Percentiles rank a stretch among this genome's conserved stretches.
Conservation (phyloP, 1,140 invertebrate genomes). For the Saccostrea echinata region DNA sequence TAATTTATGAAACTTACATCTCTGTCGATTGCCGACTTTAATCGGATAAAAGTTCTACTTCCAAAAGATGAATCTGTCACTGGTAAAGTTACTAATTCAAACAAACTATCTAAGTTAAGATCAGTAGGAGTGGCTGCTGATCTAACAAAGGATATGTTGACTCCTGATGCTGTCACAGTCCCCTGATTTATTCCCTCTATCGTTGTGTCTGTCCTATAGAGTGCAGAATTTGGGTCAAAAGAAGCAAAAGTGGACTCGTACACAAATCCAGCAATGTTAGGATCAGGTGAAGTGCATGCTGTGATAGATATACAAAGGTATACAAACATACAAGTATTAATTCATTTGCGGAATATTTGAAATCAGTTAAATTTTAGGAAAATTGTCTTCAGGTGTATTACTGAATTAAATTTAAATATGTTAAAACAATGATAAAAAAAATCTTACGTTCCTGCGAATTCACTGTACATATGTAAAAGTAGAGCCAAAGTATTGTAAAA, state of each 20-base stretch:
- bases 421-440: not conserved
- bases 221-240: conserved; percentile 5
- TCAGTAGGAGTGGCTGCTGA: not conserved
- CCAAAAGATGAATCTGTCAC: not conserved
- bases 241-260: conserved; percentile 1
- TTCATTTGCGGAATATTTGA: too few relatives aligned
- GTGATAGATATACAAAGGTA: not conserved
- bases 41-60: conserved; percentile 48
- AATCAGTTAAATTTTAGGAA: too few relatives aligned
- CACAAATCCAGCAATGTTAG: not conserved
- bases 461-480: too few relatives aligned
- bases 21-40: conserved; percentile 54
- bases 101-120: not conserved
- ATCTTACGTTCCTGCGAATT: not conserved
- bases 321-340: not conserved
- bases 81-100: not conserved
- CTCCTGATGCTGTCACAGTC: not conserved
- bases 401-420: not conserved
- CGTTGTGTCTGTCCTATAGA: conserved; percentile 37
- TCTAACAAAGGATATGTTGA: not conserved
- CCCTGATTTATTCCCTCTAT: conserved; percentile 35
- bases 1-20: conserved; percentile 54
- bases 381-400: too few relatives aligned
- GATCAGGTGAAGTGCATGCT: not conserved
- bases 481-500: not conserved